Evolutionary conservation across 2,888 invertebrate species (phyloP).

Genomic region (Piscicola geometra): DNA sequence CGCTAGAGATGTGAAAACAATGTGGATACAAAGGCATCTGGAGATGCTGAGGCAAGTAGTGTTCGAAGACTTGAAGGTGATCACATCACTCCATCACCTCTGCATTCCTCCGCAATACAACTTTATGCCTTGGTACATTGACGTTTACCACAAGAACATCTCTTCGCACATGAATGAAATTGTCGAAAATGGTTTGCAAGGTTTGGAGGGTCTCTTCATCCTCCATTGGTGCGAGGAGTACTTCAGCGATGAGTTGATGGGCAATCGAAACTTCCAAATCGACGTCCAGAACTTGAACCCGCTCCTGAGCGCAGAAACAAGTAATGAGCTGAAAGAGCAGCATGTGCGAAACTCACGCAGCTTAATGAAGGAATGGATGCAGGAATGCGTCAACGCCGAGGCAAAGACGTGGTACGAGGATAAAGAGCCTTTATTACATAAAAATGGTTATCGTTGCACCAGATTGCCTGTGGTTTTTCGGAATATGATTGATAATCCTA

Average conservation of each 20-base stretch:
- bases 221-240: slow-evolving; percentile 92
- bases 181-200: slow-evolving; percentile 71
- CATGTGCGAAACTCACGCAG: slow-evolving; percentile 71
- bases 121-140: slow-evolving; percentile 82
- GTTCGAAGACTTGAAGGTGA: slow-evolving; percentile 82
- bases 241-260: slow-evolving; percentile 77
- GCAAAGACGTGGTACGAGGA: slow-evolving; percentile 84
- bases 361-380: slow-evolving; percentile 90
- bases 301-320: slow-evolving; percentile 69
- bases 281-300: slow-evolving; percentile 69
- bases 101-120: slow-evolving; percentile 93
- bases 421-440: slow-evolving; percentile 70
- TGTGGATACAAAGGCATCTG: slow-evolving; percentile 90
- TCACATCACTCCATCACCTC: slow-evolving; percentile 68
- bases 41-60: slow-evolving; percentile 79
- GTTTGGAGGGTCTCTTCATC: slow-evolving; percentile 91
- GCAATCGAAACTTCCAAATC: slow-evolving; percentile 71
- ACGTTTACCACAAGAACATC: slow-evolving; percentile 86
- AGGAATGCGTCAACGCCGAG: slow-evolving; percentile 82
- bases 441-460: slow-evolving; percentile 78
- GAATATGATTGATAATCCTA: slow-evolving; percentile 95
- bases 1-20: slow-evolving; percentile 80
- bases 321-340: slow-evolving; percentile 74
- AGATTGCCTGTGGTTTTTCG: slow-evolving; percentile 92
- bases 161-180: slow-evolving; percentile 48